A percentile compares a stretch with the other conserved stretches of the same genome.
phyloP scores from a whole-genome alignment of 1,140 invertebrate species.

The Anastrepha obliqua region DNA sequence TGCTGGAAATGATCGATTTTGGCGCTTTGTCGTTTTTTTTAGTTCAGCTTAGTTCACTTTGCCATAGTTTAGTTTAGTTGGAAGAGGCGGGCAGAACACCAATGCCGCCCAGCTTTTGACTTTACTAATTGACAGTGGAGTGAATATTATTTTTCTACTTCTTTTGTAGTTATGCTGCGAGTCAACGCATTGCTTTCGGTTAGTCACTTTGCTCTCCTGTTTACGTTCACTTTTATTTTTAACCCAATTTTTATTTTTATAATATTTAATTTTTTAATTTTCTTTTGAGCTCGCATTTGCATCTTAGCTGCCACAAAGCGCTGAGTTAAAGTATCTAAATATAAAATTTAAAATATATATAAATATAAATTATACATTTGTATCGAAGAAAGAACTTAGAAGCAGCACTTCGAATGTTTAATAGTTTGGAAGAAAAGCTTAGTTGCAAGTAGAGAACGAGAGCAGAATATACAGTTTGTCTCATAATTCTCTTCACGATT shows the following conservation, averaged over 20 bases:
- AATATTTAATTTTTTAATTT: background rate
- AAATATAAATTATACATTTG: too few relatives aligned
- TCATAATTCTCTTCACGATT: too few relatives aligned
- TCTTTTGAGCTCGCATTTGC: background rate
- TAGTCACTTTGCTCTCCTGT: background rate
- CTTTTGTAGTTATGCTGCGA: background rate
- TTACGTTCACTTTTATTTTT: conserved; percentile 26
- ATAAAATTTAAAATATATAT: too few relatives aligned
- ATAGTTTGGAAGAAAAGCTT: too few relatives aligned
- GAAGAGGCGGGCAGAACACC: background rate
- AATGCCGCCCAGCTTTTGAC: background rate
- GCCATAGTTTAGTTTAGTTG: background rate
- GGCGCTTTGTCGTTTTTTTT: background rate
- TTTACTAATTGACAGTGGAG: background rate
- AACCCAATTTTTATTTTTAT: background rate
- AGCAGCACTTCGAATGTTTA: too few relatives aligned
- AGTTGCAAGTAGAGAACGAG: too few relatives aligned
- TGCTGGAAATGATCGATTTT: conserved; percentile 1
- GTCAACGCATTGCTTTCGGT: background rate
- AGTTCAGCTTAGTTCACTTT: too few relatives aligned
- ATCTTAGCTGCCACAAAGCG: too few relatives aligned
- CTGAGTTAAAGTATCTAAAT: too few relatives aligned
- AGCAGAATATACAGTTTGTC: too few relatives aligned
- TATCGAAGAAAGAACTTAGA: too few relatives aligned
- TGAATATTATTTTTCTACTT: background rate